phyloP scores from a whole-genome alignment of 2,113 vertebrate species.

The Bos indicus region DNA sequence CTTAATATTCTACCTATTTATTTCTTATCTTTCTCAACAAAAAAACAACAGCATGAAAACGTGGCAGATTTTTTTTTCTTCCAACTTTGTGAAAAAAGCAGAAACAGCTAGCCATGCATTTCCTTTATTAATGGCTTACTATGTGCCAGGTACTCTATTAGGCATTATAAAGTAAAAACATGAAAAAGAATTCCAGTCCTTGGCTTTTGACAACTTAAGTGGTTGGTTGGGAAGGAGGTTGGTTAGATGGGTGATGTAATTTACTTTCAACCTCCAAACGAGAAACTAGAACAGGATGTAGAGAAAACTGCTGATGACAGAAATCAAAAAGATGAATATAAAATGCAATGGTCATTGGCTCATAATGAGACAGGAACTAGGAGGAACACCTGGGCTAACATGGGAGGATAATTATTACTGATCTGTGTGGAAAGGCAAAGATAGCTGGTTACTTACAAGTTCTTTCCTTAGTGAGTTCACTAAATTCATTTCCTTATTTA shows the following conservation, averaged over 20 bases:
- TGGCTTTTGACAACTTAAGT: background rate
- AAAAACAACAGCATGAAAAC: background rate
- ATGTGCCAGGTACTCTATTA: background rate
- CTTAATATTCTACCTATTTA: background rate
- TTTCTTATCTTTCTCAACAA: background rate
- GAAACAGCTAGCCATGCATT: background rate
- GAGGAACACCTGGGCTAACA: background rate
- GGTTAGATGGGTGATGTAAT: background rate
- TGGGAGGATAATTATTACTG: background rate
- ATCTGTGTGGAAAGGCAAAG: background rate
- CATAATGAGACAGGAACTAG: background rate
- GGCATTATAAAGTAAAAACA: background rate
- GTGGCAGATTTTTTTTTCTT: background rate
- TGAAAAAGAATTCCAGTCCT: background rate
- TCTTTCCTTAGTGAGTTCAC: background rate
- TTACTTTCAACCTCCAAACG: background rate
- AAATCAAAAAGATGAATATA: background rate
- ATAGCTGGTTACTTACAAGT: background rate
- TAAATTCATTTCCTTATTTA: background rate
- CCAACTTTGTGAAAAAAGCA: background rate
- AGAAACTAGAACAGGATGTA: background rate
- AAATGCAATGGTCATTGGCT: background rate
- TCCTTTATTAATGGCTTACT: conserved; percentile 2
- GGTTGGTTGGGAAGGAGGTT: background rate
- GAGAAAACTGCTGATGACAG: background rate